phyloP scores from a whole-genome alignment of 2,113 vertebrate species.

The Mustela lutreola region DNA sequence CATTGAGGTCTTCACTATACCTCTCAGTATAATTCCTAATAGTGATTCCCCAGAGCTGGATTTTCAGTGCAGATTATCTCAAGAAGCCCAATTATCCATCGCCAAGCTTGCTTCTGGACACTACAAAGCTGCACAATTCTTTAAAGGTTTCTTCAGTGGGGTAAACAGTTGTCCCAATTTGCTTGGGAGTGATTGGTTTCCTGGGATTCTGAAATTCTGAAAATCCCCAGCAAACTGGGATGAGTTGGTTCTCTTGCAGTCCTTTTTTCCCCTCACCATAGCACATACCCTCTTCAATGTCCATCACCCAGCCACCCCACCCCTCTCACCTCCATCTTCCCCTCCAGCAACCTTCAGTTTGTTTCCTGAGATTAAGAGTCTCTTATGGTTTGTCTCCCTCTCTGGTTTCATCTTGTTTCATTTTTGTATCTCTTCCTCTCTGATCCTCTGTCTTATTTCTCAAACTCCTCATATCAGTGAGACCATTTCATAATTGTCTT shows the following conservation, averaged over 20 bases:
- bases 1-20: rapidly evolving
- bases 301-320: too few relatives aligned
- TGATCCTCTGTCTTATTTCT: too few relatives aligned
- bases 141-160: background rate
- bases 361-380: too few relatives aligned
- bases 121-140: background rate
- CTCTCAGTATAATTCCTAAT: background rate
- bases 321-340: too few relatives aligned
- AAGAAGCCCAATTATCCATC: background rate
- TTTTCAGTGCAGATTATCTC: background rate
- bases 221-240: background rate
- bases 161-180: background rate
- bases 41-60: background rate
- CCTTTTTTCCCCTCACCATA: too few relatives aligned
- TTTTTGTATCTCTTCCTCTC: too few relatives aligned
- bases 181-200: background rate
- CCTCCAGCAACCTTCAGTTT: too few relatives aligned
- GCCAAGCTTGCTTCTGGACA: background rate
- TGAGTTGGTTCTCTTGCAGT: background rate
- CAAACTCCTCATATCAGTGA: too few relatives aligned
- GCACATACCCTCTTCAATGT: too few relatives aligned
- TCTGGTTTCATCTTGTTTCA: too few relatives aligned
- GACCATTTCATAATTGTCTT: too few relatives aligned
- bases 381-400: too few relatives aligned
- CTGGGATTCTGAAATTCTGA: background rate